Evolutionary conservation across 2,113 vertebrate species (phyloP).

Genomic region (Zapus hudsonius): DNA sequence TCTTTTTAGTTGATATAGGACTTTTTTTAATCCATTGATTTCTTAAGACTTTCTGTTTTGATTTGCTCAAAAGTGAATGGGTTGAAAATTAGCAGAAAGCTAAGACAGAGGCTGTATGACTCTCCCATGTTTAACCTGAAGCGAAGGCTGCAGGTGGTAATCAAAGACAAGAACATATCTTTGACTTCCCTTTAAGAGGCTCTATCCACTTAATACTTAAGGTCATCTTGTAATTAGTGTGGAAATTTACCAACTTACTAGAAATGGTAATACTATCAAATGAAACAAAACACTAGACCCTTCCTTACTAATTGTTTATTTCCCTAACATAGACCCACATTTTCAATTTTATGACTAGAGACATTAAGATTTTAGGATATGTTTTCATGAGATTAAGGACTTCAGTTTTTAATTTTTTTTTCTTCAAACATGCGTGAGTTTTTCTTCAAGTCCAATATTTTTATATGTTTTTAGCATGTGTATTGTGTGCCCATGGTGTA

Average conservation of each 20-base stretch:
- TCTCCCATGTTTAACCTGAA: too few species aligned
- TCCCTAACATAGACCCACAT: background rate
- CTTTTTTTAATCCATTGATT: too few species aligned
- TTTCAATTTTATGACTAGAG: background rate
- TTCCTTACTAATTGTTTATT: background rate
- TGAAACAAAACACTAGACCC: background rate
- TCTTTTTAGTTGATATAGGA: too few species aligned
- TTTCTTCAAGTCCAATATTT: background rate
- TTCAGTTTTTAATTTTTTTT: background rate
- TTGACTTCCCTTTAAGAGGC: too few species aligned
- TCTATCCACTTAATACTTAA: too few species aligned
- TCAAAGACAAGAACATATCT: too few species aligned
- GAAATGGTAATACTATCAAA: background rate
- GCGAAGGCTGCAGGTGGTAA: too few species aligned
- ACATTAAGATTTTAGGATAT: background rate
- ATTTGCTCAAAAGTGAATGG: background rate
- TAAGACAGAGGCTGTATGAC: background rate
- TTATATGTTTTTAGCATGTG: too few species aligned
- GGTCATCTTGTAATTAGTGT: background rate
- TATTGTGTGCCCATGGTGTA: too few species aligned
- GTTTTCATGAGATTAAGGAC: background rate
- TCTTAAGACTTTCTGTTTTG: background rate
- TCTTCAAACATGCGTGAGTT: background rate
- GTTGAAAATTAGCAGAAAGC: background rate
- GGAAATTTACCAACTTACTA: background rate